phyloP scores from a whole-genome alignment of 2,113 vertebrate genomes.

The Pollimyrus isidori region DNA sequence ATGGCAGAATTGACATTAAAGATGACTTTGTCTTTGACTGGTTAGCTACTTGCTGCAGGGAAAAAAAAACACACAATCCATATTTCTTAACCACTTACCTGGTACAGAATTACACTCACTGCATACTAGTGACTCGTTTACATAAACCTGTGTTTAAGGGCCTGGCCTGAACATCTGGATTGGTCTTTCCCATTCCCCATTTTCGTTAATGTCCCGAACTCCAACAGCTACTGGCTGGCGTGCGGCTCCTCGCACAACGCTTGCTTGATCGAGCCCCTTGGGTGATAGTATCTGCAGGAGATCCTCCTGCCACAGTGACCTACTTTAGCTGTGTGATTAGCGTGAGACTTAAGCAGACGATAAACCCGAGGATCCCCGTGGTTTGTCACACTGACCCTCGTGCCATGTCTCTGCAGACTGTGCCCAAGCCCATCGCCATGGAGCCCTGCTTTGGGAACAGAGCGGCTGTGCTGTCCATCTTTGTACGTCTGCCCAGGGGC shows the following conservation, averaged over 20 bases:
- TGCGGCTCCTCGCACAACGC: background rate
- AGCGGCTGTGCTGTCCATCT: constrained; percentile 94
- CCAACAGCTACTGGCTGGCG: background rate
- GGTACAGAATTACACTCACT: background rate
- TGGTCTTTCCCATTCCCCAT: background rate
- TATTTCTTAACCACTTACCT: background rate
- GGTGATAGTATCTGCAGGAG: background rate
- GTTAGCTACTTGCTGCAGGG: background rate
- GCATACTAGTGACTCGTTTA: background rate
- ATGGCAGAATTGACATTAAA: too few species aligned
- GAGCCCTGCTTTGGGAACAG: constrained; percentile 97
- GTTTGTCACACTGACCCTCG: background rate
- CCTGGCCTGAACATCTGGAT: background rate
- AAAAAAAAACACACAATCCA: background rate
- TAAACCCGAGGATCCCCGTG: background rate
- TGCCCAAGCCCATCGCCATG: constrained; percentile 93
- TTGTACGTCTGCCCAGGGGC: constrained; percentile 87
- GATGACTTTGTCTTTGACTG: too few species aligned
- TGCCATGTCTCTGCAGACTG: constrained; percentile 58
- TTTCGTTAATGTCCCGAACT: background rate
- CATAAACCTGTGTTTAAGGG: background rate
- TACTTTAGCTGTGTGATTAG: background rate
- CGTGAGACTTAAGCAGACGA: background rate
- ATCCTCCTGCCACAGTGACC: background rate
- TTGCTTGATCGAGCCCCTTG: background rate